These are phyloP conservation scores for Pionites leucogaster DNA, from an alignment of 2,113 vertebrate species.

Conservation along the genomic window DNA sequence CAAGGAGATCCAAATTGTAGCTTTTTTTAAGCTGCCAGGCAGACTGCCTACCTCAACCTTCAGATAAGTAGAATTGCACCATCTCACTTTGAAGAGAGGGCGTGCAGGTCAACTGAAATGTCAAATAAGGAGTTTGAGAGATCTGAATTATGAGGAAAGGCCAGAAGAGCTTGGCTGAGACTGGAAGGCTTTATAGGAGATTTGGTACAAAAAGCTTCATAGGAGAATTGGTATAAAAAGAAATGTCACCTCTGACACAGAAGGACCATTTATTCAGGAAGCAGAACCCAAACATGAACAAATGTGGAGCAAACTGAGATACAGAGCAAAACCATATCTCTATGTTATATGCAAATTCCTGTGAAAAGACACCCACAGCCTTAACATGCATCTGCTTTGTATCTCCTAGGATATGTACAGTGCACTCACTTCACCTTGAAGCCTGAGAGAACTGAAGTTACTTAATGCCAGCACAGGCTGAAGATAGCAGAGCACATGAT, in stretches of 20 bases:
- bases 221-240: neutral
- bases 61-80: slow-evolving; percentile 32
- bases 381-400: neutral
- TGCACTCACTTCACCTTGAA: slow-evolving; percentile 21
- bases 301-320: neutral
- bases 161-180: neutral
- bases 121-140: slow-evolving; percentile 22
- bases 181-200: neutral
- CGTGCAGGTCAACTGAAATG: neutral
- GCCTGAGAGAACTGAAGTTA: neutral
- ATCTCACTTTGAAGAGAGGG: slow-evolving; percentile 41
- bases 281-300: neutral
- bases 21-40: slow-evolving; percentile 20
- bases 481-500: neutral
- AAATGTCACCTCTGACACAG: slow-evolving; percentile 9
- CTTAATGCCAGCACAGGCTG: neutral
- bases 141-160: slow-evolving; percentile 40
- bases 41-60: slow-evolving; percentile 37
- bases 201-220: neutral
- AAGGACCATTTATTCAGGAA: neutral
- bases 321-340: neutral
- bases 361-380: neutral
- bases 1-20: slow-evolving; percentile 18
- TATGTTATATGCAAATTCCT: neutral
- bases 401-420: neutral